phyloP scores from a whole-genome alignment of 2,797 vertebrate species.

The Sebastes itinus region DNA sequence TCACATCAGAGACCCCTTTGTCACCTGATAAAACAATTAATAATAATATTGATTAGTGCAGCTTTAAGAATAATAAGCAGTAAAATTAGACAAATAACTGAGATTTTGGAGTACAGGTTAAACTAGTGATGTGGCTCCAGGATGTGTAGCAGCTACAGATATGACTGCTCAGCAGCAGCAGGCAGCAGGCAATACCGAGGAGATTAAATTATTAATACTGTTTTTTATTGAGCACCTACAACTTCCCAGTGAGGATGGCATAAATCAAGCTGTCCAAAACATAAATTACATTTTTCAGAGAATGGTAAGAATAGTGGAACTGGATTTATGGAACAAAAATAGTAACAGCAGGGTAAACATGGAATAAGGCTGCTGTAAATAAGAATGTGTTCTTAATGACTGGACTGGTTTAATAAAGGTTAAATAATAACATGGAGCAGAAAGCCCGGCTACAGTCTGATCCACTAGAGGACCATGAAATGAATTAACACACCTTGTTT shows the following conservation, averaged over 20 bases:
- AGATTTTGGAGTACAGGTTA: neutral
- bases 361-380: too few relatives aligned
- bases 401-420: too few relatives aligned
- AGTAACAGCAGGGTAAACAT: neutral
- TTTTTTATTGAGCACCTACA: slow-evolving; percentile 60
- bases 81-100: neutral
- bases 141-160: neutral
- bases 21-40: neutral
- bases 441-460: too few relatives aligned
- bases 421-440: too few relatives aligned
- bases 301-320: slow-evolving; percentile 16
- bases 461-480: neutral
- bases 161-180: slow-evolving; percentile 30
- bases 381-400: too few relatives aligned
- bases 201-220: slow-evolving; percentile 67
- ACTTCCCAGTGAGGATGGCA: slow-evolving; percentile 40
- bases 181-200: slow-evolving; percentile 42
- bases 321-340: slow-evolving; percentile 22
- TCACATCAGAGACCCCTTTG: neutral
- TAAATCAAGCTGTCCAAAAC: slow-evolving; percentile 60
- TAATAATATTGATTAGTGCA: neutral
- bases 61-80: neutral
- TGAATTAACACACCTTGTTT: neutral
- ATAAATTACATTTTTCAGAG: slow-evolving; percentile 42
- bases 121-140: neutral